A percentile compares a stretch with the other conserved stretches of the same genome.
These are phyloP conservation scores for Chymomyza costata DNA, from an alignment of 1,140 invertebrate species.

Conservation along the genomic window DNA sequence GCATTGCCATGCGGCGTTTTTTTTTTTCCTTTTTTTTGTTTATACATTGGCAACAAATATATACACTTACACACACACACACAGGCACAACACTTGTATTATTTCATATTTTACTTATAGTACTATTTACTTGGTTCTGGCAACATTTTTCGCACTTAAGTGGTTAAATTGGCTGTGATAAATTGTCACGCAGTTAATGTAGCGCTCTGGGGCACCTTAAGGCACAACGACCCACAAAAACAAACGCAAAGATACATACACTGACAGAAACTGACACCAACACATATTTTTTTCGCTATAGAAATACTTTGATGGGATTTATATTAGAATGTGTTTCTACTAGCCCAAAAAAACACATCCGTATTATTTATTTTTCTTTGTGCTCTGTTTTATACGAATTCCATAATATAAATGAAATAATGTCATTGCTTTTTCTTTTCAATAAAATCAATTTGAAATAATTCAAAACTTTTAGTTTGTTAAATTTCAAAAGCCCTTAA, in stretches of 20 bases:
- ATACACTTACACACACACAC: conserved; percentile 8
- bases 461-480: too few relatives aligned
- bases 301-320: too few relatives aligned
- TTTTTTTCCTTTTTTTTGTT: conserved; percentile 24
- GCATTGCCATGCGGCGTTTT: conserved; percentile 12
- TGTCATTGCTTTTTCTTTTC: too few relatives aligned
- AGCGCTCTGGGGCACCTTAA: conserved; percentile 53
- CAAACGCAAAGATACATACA: conserved; percentile 8
- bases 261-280: conserved; percentile 22
- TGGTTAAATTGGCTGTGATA: conserved; percentile 72
- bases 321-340: too few relatives aligned
- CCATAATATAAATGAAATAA: too few relatives aligned
- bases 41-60: not conserved
- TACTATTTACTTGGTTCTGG: conserved; percentile 13
- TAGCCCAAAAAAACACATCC: too few relatives aligned
- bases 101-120: not conserved
- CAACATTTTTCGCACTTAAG: conserved; percentile 69
- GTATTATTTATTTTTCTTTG: too few relatives aligned
- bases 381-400: too few relatives aligned
- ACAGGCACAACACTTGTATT: conserved; percentile 10
- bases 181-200: conserved; percentile 67
- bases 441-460: too few relatives aligned
- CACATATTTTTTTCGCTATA: conserved; percentile 19
- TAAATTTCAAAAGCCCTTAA: too few relatives aligned
- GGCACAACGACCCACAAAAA: conserved; percentile 45